phyloP scores from a whole-genome alignment of 2,888 invertebrate genomes.

The Philhelius pedissequus region DNA sequence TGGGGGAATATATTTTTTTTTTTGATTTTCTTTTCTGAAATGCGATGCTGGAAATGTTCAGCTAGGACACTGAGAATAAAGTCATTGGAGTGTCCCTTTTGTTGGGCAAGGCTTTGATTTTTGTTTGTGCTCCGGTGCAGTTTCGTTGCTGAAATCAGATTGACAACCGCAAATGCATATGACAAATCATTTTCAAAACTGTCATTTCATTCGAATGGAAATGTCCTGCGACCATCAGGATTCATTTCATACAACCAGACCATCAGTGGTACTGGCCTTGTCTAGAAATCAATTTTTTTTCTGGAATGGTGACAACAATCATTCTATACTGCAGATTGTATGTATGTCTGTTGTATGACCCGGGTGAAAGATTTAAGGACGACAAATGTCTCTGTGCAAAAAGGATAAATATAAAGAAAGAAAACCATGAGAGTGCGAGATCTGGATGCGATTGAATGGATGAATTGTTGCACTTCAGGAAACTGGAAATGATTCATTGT shows the following conservation, averaged over 20 bases:
- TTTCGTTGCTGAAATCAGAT: constrained; percentile 51
- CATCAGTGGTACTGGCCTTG: background rate
- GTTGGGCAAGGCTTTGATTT: background rate
- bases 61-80: background rate
- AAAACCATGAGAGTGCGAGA: background rate
- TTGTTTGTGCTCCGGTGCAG: constrained; percentile 38
- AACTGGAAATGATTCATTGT: constrained; percentile 69
- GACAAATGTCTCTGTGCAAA: background rate
- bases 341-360: background rate
- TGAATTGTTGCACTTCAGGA: constrained; percentile 69
- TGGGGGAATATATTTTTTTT: constrained; percentile 16
- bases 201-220: constrained; percentile 45
- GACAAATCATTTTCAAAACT: constrained; percentile 70
- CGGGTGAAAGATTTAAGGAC: background rate
- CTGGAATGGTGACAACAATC: constrained; percentile 30
- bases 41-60: background rate
- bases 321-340: background rate
- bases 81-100: background rate
- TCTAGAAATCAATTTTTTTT: background rate
- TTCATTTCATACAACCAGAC: constrained; percentile 11
- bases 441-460: constrained; percentile 37
- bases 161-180: constrained; percentile 71
- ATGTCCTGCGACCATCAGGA: constrained; percentile 6
- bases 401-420: constrained; percentile 10
- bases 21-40: background rate